A percentile compares a stretch with the other conserved stretches of the same genome.
Evolutionary conservation across 2,888 invertebrate genomes (phyloP).

Genomic region (Rhabditophanes sp.): DNA sequence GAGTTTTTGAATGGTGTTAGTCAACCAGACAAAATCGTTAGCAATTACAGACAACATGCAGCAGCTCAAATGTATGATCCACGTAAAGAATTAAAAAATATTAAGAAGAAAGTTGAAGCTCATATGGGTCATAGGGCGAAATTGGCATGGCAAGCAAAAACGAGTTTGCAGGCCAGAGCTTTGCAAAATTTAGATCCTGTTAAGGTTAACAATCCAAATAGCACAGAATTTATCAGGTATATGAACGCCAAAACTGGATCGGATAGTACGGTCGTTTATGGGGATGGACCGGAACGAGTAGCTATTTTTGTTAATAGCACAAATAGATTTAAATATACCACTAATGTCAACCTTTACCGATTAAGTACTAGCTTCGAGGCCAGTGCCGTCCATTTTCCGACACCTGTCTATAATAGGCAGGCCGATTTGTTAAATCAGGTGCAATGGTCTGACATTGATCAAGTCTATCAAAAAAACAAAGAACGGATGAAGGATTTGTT

Average conservation of each 20-base stretch:
- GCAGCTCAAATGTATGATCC: constrained; percentile 38
- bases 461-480: constrained; percentile 47
- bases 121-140: constrained; percentile 31
- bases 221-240: constrained; percentile 29
- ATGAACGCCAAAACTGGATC: constrained; percentile 15
- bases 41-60: constrained; percentile 24
- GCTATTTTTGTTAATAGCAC: constrained; percentile 14
- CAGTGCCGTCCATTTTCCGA: constrained; percentile 49
- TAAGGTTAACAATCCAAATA: constrained; percentile 29
- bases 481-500: constrained; percentile 38
- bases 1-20: too few species aligned
- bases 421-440: constrained; percentile 74
- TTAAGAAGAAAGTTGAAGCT: constrained; percentile 32
- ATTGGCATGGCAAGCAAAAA: constrained; percentile 38
- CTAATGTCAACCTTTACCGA: constrained; percentile 40
- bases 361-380: constrained; percentile 30
- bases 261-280: constrained; percentile 11
- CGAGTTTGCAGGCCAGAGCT: constrained; percentile 25
- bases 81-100: constrained; percentile 23
- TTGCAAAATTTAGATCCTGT: constrained; percentile 15
- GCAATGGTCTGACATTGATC: constrained; percentile 71
- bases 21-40: too few species aligned
- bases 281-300: constrained; percentile 14
- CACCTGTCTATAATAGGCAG: constrained; percentile 51
- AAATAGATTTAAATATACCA: constrained; percentile 18